Base-by-base conservation (phyloP, 2,888 invertebrate genomes). In the Liopterus haemorrhoidalis region DNA sequence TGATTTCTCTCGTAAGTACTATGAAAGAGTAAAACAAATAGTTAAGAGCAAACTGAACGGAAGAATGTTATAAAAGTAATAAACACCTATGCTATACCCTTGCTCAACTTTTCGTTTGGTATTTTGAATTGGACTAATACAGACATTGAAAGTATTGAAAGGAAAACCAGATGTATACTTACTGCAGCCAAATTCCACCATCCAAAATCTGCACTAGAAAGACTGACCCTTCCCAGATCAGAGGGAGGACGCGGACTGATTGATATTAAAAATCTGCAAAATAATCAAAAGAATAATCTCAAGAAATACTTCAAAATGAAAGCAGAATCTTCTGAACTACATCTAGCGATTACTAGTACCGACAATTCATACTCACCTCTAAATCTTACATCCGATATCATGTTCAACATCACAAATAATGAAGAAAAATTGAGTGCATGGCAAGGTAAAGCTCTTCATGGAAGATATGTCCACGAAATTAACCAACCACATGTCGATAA, bases 191-290 rank as follows among this genome's bases (percentile, higher is more conserved):
- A 46, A 2, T 6, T 35, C 8, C 42, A 33, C 6, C 51, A 51
- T 18, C 46, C 46, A 20, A 38, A 35, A 25, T 41, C 49, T 5
- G 48, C 41, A 4, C 24, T 43, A 1, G 45, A 49, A 27, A 27
- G 46, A 31, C 21, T 52, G 8, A 40, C 46, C 11, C 22, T 52
- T 9, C 37, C 41, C n/a, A 28, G 49, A 11, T 37, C 24, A 16
- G 41, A 51, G 9, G 52, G 50, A 18, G 52, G 47, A 2, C 31
- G 50, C 28, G 49, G 50, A 3, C 20, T 51, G 5, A 16, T 44
- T 20, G 15, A 46, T 11, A 21, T 49, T 6, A 33, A 42, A 31
- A 16, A 21, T 6, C 11, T 20, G 11, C 31, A 41, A 15, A 12
- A 40, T 15, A 25, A 41, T 20, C 32, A 44, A 35, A 27, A 22